A percentile compares a stretch with the other conserved stretches of the same genome.
phyloP scores from a whole-genome alignment of 1,140 invertebrate genomes.

The Ceratina australensis region DNA sequence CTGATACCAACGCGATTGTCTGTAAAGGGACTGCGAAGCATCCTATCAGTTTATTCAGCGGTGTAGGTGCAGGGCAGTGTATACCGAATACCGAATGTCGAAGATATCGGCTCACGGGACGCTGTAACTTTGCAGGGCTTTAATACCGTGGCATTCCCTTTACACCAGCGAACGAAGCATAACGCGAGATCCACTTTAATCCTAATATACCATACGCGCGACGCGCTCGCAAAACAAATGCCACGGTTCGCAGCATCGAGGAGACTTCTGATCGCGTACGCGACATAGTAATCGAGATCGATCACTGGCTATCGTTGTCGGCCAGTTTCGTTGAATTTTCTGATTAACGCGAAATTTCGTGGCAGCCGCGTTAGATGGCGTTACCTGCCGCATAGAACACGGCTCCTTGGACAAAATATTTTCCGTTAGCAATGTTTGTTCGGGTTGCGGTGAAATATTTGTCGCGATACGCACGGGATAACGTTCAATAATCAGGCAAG shows the following conservation, averaged over 20 bases:
- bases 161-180: constrained; percentile 70
- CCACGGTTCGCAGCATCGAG: constrained; percentile 7
- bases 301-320: constrained; percentile 17
- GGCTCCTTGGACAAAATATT: constrained; percentile 52
- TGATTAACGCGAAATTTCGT: constrained; percentile 41
- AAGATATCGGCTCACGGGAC: constrained; percentile 37
- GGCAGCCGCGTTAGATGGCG: constrained; percentile 30
- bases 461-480: constrained; percentile 47
- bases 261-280: not conserved
- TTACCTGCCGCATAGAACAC: not conserved
- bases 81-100: constrained; percentile 15
- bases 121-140: constrained; percentile 54
- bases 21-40: not conserved
- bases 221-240: constrained; percentile 58
- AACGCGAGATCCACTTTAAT: constrained; percentile 75
- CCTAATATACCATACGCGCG: constrained; percentile 73
- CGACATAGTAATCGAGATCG: not conserved
- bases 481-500: not conserved
- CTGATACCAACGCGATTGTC: too few species aligned
- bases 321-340: not conserved
- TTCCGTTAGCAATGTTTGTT: constrained; percentile 58
- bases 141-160: constrained; percentile 76
- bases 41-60: not conserved
- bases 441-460: constrained; percentile 51
- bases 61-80: too few species aligned